Evolutionary conservation across 2,888 invertebrate genomes (phyloP), one percentile per base, ranked within the genome.

Genomic region (Stenodera caucasica): DNA sequence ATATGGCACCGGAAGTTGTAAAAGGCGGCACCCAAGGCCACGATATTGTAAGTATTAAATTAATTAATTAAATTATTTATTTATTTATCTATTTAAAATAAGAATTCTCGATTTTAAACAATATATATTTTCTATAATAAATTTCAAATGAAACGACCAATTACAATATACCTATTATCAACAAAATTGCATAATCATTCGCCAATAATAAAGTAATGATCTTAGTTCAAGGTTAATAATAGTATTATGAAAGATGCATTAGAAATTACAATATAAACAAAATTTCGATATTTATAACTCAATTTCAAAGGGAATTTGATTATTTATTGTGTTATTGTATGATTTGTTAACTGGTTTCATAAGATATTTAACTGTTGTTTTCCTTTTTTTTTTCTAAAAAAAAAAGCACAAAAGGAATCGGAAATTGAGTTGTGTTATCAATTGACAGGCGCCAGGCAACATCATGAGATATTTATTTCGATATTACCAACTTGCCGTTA

Each of bases 1-100:
- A 98, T 81, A 98, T 98, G 98, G 97, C 97, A 18, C 97, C 80
- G 64, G 85, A 90, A 78, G 89, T 90, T 40, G 89, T 90, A 63
- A 81, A 90, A 74, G 93, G 94, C 57, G 94, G 94, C 64, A 89
- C 88, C 57, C 88, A 89, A 69, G 98, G 98, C 21, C 97, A 98
- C 82, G 95, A 96, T 87, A 93, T 94, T 80, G 94, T 94, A 81
- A 92, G 92, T 91, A 78, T 26, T 40, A n/a, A n/a, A n/a, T n/a
- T n/a, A n/a, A n/a, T n/a, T n/a, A n/a, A n/a, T n/a, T n/a, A n/a
- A n/a, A 32, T 37, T 26, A 26, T 26, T 26, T 26, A 26, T 26
- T 23, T 21, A 11, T 18, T 40, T 18, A 12, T 21, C 7, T 32
- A 32, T 11, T 32, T 7, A 2, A 11, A 32, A 32, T 29, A 9